Evolutionary conservation across 2,797 vertebrate genomes (phyloP), one percentile per base, ranked within the genome.

Genomic region (Pipistrellus nathusii): DNA sequence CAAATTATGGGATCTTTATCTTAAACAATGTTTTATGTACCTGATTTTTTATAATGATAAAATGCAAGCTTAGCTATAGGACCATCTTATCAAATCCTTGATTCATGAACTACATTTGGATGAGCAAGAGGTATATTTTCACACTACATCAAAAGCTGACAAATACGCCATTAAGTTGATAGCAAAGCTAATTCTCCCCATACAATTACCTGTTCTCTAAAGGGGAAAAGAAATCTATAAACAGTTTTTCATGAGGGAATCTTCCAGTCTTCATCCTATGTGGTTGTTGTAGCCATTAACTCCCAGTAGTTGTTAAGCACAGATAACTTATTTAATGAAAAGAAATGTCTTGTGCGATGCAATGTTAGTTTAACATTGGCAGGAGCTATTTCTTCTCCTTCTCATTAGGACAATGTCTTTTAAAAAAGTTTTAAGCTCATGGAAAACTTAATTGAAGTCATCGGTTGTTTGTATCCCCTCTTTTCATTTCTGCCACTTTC

Each of bases 401-500:
- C 66, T 85, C 35, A 91, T 55, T 95, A 41, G 11, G 62, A 44
- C 1, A 51, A 73, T n/a, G 84, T 71, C 76, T 57, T 84, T 92
- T 92, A 88, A 41, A 51, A 91, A 78, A 62, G 69, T 85, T 85
- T 27, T 20, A 92, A 69, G 20, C 8, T 62, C 32, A 84, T 68
- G 41, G 48, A 80, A 88, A 89, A 75, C 41, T 81, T 92, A 85
- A 48, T 5, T 91, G 41, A 92, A 85, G 20, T 20, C 4, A 18
- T 69, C 27, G 30, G 8, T 62, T 90, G 13, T 48, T 66, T 53
- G 7, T 76, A 53, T n/a, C 25, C 8, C 53, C 46, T 55, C 32
- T 17, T 75, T 92, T 68, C 21, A 75, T 41, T 84, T 95, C 38
- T 80, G 10, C 21, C 23, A 59, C 17, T 85, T 53, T 25, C 27